phyloP scores from a whole-genome alignment of 1,140 invertebrate genomes.

The Nilaparvata lugens region DNA sequence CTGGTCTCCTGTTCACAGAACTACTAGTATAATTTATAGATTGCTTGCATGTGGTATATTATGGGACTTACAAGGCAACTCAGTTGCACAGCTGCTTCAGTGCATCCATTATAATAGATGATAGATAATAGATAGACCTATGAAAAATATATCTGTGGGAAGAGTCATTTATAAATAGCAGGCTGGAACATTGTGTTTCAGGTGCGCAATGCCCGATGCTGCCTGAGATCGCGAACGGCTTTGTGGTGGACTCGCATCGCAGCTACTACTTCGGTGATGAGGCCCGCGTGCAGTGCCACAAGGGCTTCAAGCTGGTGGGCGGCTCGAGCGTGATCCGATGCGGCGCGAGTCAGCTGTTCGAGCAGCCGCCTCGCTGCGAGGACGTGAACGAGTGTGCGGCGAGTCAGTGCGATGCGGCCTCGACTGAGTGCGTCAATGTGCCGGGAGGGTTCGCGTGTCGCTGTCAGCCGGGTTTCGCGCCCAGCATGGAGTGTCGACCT shows the following conservation, averaged over 20 bases:
- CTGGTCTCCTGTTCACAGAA: no score
- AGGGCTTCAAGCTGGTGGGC: constrained; percentile 76
- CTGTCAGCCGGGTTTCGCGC: constrained; percentile 73
- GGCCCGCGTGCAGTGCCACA: constrained; percentile 83
- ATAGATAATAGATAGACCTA: no score
- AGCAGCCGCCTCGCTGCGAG: constrained; percentile 76
- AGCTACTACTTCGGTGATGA: constrained; percentile 84
- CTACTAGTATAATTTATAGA: no score
- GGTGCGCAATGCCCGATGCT: constrained; percentile 70
- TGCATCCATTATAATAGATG: no score
- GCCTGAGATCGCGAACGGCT: constrained; percentile 76
- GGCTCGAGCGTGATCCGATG: constrained; percentile 84
- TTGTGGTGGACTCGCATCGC: constrained; percentile 62
- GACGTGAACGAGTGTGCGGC: constrained; percentile 89
- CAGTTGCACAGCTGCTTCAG: no score
- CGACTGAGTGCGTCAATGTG: constrained; percentile 85
- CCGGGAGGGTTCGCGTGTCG: constrained; percentile 87
- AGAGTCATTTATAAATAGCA: no score
- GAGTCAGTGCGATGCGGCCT: constrained; percentile 80
- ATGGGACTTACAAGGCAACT: no score
- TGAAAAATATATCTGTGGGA: no score
- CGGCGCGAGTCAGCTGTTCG: constrained; percentile 74
- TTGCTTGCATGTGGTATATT: no score
- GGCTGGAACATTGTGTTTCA: constrained; percentile 33
- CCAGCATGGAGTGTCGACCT: constrained; percentile 81